These are phyloP conservation scores for Drosophila koepferae DNA, from an alignment of 2,888 invertebrate species.

Conservation along the genomic window DNA sequence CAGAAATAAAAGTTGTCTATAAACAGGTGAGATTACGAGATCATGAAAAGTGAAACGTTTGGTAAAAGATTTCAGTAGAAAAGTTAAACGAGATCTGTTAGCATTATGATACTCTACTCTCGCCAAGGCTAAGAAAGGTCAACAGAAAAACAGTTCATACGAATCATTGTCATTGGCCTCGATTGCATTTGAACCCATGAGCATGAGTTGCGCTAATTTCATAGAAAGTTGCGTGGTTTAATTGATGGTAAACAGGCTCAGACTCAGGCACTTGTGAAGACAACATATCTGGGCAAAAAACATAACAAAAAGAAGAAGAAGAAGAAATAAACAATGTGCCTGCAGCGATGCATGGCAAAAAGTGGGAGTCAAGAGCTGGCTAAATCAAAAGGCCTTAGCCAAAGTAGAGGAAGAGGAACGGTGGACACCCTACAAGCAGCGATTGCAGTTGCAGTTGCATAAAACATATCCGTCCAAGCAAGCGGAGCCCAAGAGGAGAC, in stretches of 20 bases:
- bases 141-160: background rate
- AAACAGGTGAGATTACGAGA: background rate
- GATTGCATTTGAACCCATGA: conserved; percentile 15
- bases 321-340: conserved; percentile 14
- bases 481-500: conserved; percentile 18
- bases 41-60: background rate
- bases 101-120: background rate
- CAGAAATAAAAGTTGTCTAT: background rate
- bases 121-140: background rate
- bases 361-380: conserved; percentile 35
- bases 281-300: background rate
- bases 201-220: conserved; percentile 48
- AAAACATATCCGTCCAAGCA: conserved; percentile 42
- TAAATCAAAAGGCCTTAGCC: conserved; percentile 14
- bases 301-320: background rate
- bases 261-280: conserved; percentile 4
- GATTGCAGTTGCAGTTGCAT: conserved; percentile 37
- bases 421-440: conserved; percentile 14
- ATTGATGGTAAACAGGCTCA: conserved; percentile 40
- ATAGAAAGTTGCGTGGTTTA: conserved; percentile 71
- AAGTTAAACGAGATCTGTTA: too few relatives aligned
- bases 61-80: background rate
- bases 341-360: conserved; percentile 42
- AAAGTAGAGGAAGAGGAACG: background rate
- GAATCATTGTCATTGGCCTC: conserved; percentile 10